Evolutionary conservation across 2,888 invertebrate species (phyloP).

Genomic region (Philaethria dido): DNA sequence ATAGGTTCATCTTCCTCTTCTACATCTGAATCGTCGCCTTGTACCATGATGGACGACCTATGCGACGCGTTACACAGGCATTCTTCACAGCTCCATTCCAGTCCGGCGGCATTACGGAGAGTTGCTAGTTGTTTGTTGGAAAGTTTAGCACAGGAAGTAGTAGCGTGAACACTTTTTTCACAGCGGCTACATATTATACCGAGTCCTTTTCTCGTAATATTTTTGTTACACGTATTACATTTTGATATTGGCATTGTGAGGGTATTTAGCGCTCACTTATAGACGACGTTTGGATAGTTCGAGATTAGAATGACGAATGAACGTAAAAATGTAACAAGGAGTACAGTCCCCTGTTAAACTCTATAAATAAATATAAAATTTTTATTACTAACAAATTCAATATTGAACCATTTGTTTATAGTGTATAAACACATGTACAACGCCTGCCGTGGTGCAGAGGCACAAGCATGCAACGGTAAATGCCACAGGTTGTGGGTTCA

Average conservation of each 20-base stretch:
- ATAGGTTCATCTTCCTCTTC: neutral
- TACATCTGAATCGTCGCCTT: neutral
- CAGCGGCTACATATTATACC: constrained; percentile 1
- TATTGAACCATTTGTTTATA: too few species aligned
- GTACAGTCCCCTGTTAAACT: too few species aligned
- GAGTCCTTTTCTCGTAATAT: neutral
- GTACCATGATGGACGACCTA: neutral
- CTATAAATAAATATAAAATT: too few species aligned
- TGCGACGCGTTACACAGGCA: constrained; percentile 2
- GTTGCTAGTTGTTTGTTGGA: constrained; percentile 4
- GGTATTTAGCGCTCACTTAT: too few species aligned
- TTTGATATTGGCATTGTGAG: neutral
- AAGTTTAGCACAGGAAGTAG: constrained; percentile 1
- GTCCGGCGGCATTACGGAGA: constrained; percentile 2
- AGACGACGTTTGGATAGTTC: too few species aligned
- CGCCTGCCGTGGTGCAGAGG: too few species aligned
- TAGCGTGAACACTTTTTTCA: constrained; percentile 2
- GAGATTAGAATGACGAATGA: too few species aligned
- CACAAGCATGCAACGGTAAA: too few species aligned
- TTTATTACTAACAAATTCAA: too few species aligned
- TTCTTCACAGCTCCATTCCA: constrained; percentile 14
- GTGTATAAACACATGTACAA: too few species aligned
- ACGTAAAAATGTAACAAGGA: too few species aligned
- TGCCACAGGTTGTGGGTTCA: too few species aligned
- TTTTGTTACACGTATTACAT: neutral